A percentile compares a stretch with the other conserved stretches of the same genome.
These are phyloP conservation scores for Euspilapteryx auroguttella DNA, from an alignment of 2,888 invertebrate genomes.

Conservation along the genomic window DNA sequence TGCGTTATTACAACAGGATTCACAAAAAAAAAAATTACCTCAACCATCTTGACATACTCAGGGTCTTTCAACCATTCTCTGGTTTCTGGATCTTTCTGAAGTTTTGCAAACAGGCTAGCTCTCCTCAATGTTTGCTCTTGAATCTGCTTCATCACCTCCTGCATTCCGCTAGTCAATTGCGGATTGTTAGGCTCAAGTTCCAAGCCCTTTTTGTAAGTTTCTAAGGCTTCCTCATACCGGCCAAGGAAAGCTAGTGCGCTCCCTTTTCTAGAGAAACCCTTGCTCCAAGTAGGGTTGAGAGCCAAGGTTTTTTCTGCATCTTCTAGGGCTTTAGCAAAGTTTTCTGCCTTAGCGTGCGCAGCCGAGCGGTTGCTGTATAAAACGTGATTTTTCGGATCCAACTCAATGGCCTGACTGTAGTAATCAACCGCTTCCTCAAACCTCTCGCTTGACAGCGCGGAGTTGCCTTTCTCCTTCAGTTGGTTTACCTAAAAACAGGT, in stretches of 20 bases:
- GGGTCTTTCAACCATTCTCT: conserved; percentile 74
- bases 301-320: conserved; percentile 85
- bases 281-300: conserved; percentile 83
- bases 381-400: conserved; percentile 84
- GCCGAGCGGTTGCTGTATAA: conserved; percentile 91
- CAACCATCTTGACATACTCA: conserved; percentile 66
- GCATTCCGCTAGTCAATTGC: conserved; percentile 68
- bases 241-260: conserved; percentile 80
- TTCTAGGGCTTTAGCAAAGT: conserved; percentile 73
- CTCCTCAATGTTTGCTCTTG: conserved; percentile 16
- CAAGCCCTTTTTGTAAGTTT: conserved; percentile 72
- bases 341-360: conserved; percentile 80
- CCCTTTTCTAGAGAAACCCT: conserved; percentile 88
- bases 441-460: conserved; percentile 75
- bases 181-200: conserved; percentile 72
- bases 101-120: conserved; percentile 54
- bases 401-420: conserved; percentile 79
- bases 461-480: conserved; percentile 87
- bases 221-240: conserved; percentile 72
- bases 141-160: conserved; percentile 57
- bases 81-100: conserved; percentile 70
- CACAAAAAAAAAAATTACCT: too few species aligned
- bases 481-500: conserved; percentile 68
- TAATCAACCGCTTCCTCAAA: conserved; percentile 76
- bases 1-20: too few species aligned